Evolutionary conservation across 1,140 invertebrate genomes (phyloP).

Genomic region (Nasonia vitripennis): DNA sequence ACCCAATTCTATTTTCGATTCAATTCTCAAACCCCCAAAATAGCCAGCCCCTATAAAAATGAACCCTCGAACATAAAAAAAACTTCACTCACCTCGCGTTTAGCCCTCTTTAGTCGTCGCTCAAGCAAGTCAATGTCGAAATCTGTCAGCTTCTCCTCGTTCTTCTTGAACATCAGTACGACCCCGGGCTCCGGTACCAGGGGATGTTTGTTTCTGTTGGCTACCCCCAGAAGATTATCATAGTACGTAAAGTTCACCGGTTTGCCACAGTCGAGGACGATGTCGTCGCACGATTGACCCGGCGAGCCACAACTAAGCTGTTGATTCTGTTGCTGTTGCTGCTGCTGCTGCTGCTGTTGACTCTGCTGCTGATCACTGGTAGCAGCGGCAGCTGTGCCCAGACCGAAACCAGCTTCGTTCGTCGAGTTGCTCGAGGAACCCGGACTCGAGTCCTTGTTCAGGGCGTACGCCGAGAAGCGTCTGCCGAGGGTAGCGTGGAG

Average conservation of each 20-base stretch:
- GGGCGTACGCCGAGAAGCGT: slow-evolving; percentile 68
- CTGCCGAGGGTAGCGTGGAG: slow-evolving; percentile 65
- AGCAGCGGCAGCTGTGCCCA: not conserved
- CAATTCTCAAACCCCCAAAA: too few relatives aligned
- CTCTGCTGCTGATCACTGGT: slow-evolving; percentile 51
- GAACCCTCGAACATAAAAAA: not conserved
- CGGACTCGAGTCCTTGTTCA: slow-evolving; percentile 61
- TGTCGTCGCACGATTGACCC: slow-evolving; percentile 76
- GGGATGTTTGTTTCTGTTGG: slow-evolving; percentile 82
- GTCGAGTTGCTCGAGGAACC: not conserved
- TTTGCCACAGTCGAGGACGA: slow-evolving; percentile 89
- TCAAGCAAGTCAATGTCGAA: slow-evolving; percentile 88
- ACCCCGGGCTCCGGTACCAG: slow-evolving; percentile 82
- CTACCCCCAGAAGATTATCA: slow-evolving; percentile 89
- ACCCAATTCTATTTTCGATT: too few relatives aligned
- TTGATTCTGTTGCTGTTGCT: slow-evolving; percentile 61
- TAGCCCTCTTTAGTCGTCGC: slow-evolving; percentile 85
- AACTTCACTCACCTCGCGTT: slow-evolving; percentile 80
- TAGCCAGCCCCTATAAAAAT: too few relatives aligned
- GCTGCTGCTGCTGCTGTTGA: slow-evolving; percentile 58
- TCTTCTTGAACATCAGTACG: slow-evolving; percentile 86
- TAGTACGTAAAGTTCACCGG: slow-evolving; percentile 92
- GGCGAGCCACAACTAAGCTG: slow-evolving; percentile 61
- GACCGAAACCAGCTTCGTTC: not conserved
- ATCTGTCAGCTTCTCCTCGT: slow-evolving; percentile 80